Base-by-base conservation (phyloP, 2,888 invertebrate genomes). In the Pantelozetes paolii region DNA sequence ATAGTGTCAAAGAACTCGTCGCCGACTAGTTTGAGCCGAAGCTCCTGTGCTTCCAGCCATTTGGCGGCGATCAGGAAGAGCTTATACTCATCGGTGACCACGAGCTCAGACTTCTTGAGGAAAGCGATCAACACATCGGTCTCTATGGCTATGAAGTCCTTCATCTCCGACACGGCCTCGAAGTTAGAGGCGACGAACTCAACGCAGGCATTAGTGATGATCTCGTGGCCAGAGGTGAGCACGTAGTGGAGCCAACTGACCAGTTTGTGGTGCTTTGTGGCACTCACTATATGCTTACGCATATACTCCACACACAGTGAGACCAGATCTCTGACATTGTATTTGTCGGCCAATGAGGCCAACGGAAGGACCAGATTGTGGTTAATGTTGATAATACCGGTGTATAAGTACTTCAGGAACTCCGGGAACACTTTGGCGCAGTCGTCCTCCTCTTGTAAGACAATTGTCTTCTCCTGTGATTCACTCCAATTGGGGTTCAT, bases 401-500 rank as follows among this genome's bases (percentile, higher is more conserved):
- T 93, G 84, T 96, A 96, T 81, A 96, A 87, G 81, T 90, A 91
- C 83, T 91, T 90, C 30, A 96, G 85, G 83, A 96, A 95, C 80
- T 90, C 88, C 76, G 90, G 90, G 84, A 96, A 96, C 64, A 94
- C 91, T 48, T 87, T 85, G 28, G 89, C 88, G 81, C 94, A 95
- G 72, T 89, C 88, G 0, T 90, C 89, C 15, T 92, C 90, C 83
- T 96, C 96, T 80, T 91, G 89, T 18, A 96, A 84, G 71, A 90
- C 89, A 69, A 96, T 90, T 59, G 88, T 86, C 78, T 89, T 90
- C 82, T 92, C 91, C 74, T 90, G 87, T 81, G 92, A 92, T 82
- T 96, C 96, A 71, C 88, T 89, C 95, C 95, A 96, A 81, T 91
- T 90, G 0, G 93, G 89, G 81, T 90, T 92, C 90, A 93, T 94